These are phyloP conservation scores for Drosophila sucinea DNA, from an alignment of 1,140 invertebrate genomes.

Conservation along the genomic window DNA sequence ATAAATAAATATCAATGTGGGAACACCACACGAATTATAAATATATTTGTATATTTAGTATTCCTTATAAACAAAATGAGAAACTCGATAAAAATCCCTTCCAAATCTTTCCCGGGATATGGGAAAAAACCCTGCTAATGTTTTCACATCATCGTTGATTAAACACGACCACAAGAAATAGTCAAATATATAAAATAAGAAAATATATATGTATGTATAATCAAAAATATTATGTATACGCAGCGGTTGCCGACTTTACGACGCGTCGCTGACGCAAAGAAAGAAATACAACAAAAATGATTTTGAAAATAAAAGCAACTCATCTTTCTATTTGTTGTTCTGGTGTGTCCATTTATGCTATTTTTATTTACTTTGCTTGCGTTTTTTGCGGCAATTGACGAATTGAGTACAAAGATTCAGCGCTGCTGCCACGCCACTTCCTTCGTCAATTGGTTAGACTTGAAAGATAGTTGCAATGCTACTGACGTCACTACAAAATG, in stretches of 20 bases:
- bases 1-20: too few relatives aligned
- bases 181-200: conserved; percentile 29
- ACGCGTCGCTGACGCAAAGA: conserved; percentile 71
- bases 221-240: conserved; percentile 47
- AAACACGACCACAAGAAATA: conserved; percentile 13
- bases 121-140: background rate
- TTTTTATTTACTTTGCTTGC: conserved; percentile 57
- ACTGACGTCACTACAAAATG: conserved; percentile 61
- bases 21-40: conserved; percentile 17
- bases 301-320: conserved; percentile 76
- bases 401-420: conserved; percentile 33
- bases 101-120: background rate
- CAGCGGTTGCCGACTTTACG: conserved; percentile 55
- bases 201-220: conserved; percentile 18
- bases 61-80: background rate
- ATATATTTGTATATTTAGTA: conserved; percentile 21
- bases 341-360: conserved; percentile 59
- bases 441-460: conserved; percentile 65
- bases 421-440: conserved; percentile 5
- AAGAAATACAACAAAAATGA: conserved; percentile 43
- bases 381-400: conserved; percentile 55
- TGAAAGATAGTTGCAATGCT: conserved; percentile 50
- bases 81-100: background rate
- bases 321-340: conserved; percentile 48
- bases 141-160: background rate